Base-by-base conservation (phyloP, 2,888 invertebrate genomes). In the Eurytoma adleriae region DNA sequence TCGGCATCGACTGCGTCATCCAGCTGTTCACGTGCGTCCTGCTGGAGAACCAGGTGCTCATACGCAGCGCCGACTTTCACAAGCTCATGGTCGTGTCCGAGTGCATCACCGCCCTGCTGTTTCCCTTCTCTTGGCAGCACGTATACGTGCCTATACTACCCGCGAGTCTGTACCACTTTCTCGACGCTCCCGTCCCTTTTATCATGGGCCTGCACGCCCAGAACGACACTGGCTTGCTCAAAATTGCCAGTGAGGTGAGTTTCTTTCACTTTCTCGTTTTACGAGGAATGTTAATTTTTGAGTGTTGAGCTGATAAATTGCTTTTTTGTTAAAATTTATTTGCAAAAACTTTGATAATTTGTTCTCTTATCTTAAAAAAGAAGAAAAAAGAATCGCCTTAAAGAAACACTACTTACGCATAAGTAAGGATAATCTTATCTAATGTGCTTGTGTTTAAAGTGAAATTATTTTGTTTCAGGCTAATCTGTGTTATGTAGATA, bases 151-250 rank as follows among this genome's bases (percentile, higher is more conserved):
- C 99, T 48, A 83, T 99, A 88, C 92, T 99, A 86, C 99, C 99
- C 0, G 96, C 98, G 70, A 96, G 97, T 20, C 92, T 98, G 82
- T 96, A 97, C 90, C 98, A 99, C 90, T 99, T 99, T 91, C 93
- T 99, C 67, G 99, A 99, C 91, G 99, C 99, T 5, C 99, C 99
- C 0, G 99, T 99, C 74, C 99, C 99, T 54, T 99, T 98, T 91
- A 96, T 99, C 81, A 99, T 99, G 99, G 99, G 99, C 88, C 90
- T 95, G 54, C 94, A 94, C 73, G 90, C 89, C 50, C 88, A 90
- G 72, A 91, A 88, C 74, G 90, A 91, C 68, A 91, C 91, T 16
- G 90, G 91, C 67, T 88, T 90, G 80, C 86, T 91, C 40, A 91
- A 91, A 85, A 90, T 92, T 77, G 91, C 91, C 54, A 91, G 91